Percentiles rank a stretch among this genome's conserved stretches.
Conservation (phyloP, 2,113 vertebrate genomes). For the Oncorhynchus gorbuscha region DNA sequence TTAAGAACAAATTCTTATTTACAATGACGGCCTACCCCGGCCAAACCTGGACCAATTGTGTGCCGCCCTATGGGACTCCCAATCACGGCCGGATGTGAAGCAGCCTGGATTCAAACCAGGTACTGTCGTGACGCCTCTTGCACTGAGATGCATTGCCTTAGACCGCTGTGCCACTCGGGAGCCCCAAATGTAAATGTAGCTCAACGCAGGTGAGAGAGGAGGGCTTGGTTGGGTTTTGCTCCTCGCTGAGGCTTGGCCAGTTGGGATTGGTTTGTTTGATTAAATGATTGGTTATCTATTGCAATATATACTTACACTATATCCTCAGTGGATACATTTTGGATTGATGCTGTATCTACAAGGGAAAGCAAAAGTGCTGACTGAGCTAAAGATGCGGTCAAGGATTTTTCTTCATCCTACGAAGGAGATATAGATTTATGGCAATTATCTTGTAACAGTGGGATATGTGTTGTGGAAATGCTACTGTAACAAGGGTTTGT, state of each 20-base stretch:
- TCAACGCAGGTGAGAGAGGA: not conserved
- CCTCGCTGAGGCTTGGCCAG: not conserved
- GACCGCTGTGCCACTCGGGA: no score
- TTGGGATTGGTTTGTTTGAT: not conserved
- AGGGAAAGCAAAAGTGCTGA: not conserved
- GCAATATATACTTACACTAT: not conserved
- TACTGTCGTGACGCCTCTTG: no score
- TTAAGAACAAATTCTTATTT: no score
- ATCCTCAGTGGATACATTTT: not conserved
- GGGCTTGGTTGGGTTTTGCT: not conserved
- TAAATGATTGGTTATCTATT: not conserved
- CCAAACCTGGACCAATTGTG: no score
- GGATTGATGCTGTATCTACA: not conserved
- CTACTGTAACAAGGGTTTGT: not conserved
- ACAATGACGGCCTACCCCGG: no score
- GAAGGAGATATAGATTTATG: not conserved
- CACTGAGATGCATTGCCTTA: no score
- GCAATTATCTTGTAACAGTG: not conserved
- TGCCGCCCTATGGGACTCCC: no score
- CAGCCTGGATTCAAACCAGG: no score
- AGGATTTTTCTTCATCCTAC: not conserved
- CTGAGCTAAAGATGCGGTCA: not conserved
- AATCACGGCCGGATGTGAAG: no score
- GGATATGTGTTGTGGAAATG: not conserved
- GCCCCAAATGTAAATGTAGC: not conserved